A percentile compares a stretch with the other conserved stretches of the same genome.
These are phyloP conservation scores for Bombus breviceps DNA, from an alignment of 1,140 invertebrate genomes.

Conservation along the genomic window DNA sequence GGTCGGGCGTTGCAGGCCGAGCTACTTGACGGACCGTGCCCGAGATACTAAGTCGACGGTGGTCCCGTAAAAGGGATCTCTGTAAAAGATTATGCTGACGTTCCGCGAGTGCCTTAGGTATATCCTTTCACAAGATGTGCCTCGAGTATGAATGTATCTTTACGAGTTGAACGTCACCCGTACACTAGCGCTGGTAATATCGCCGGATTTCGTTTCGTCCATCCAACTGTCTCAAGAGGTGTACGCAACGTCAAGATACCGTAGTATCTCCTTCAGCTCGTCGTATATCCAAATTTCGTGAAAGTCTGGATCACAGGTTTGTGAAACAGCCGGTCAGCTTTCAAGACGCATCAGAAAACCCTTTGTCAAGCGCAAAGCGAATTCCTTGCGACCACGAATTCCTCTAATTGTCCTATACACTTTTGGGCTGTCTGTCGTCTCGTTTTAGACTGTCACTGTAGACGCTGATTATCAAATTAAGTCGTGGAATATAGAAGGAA, in stretches of 20 bases:
- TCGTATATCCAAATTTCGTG: slow-evolving; percentile 36
- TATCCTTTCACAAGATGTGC: slow-evolving; percentile 55
- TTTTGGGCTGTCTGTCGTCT: neutral
- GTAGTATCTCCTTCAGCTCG: slow-evolving; percentile 22
- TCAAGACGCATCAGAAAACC: too few species aligned
- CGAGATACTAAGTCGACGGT: slow-evolving; percentile 54
- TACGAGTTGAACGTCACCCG: slow-evolving; percentile 58
- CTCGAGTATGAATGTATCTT: slow-evolving; percentile 62
- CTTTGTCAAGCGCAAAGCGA: neutral
- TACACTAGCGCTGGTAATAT: slow-evolving; percentile 41
- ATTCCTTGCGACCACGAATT: neutral
- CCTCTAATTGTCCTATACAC: neutral
- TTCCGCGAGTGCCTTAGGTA: slow-evolving; percentile 40
- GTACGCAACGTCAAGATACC: slow-evolving; percentile 25
- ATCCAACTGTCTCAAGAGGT: slow-evolving; percentile 42
- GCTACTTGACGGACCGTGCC: slow-evolving; percentile 52
- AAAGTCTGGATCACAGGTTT: slow-evolving; percentile 15
- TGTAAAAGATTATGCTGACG: slow-evolving; percentile 65
- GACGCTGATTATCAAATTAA: too few species aligned
- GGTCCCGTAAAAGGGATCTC: slow-evolving; percentile 60
- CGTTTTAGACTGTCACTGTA: neutral
- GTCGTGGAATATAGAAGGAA: too few species aligned
- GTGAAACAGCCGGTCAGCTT: neutral
- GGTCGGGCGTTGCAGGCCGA: neutral
- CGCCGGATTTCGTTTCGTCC: slow-evolving; percentile 38